Conservation (phyloP, 2,797 vertebrate genomes). For the Lacerta viridis region DNA sequence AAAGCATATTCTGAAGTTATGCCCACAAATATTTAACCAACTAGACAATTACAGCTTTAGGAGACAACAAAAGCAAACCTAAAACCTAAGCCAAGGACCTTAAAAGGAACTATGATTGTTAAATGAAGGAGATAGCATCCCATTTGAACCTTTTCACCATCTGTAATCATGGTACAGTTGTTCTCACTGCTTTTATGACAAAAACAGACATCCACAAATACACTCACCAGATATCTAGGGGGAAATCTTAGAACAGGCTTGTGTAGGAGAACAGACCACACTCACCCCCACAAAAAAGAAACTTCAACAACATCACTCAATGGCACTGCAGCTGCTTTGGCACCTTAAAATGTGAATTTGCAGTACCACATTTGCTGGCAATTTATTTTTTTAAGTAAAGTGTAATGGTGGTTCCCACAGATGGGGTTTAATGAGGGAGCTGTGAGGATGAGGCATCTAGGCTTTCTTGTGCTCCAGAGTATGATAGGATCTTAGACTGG, state of each 20-base stretch:
- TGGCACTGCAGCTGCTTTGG: neutral
- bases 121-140: neutral
- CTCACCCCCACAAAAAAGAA: neutral
- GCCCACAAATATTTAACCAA: constrained; percentile 61
- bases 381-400: neutral
- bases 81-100: constrained; percentile 48
- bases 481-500: neutral
- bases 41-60: constrained; percentile 54
- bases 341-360: neutral
- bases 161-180: constrained; percentile 25
- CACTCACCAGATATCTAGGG: neutral
- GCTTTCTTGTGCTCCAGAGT: neutral
- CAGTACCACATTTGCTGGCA: neutral
- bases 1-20: constrained; percentile 52
- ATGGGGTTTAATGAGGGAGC: neutral
- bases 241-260: neutral
- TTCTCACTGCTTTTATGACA: constrained; percentile 34
- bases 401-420: neutral
- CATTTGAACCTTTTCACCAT: constrained; percentile 33
- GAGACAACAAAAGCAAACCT: constrained; percentile 52
- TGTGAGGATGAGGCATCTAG: neutral
- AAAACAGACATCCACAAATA: neutral
- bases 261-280: neutral
- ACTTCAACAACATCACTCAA: neutral
- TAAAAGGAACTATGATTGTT: constrained; percentile 37